A percentile compares a stretch with the other conserved stretches of the same genome.
phyloP scores from a whole-genome alignment of 2,797 vertebrate species.

The Simalia tracyae region DNA sequence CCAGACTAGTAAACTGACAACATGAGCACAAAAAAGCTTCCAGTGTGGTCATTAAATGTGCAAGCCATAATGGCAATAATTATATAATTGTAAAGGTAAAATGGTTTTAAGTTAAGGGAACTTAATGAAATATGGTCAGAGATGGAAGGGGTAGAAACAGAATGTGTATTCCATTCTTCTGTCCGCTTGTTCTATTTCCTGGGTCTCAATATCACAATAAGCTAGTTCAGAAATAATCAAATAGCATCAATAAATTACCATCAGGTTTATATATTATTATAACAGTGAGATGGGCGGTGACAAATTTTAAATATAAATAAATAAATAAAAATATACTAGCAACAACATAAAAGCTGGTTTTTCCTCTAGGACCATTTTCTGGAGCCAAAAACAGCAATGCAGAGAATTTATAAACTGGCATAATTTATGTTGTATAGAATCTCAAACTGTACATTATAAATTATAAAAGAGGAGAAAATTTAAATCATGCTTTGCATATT shows the following conservation, averaged over 20 bases:
- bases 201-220: neutral
- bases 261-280: neutral
- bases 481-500: neutral
- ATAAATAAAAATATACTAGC: neutral
- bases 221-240: neutral
- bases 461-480: neutral
- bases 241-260: neutral
- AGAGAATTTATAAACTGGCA: neutral
- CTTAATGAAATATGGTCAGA: too few relatives aligned
- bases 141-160: too few relatives aligned
- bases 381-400: neutral
- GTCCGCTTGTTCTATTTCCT: neutral
- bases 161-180: neutral
- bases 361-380: neutral
- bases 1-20: neutral
- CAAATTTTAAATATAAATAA: too few relatives aligned
- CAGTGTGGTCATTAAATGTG: neutral
- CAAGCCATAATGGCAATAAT: neutral
- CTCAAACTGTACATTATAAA: neutral
- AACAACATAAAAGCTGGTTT: neutral
- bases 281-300: too few relatives aligned
- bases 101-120: neutral
- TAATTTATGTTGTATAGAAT: neutral
- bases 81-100: neutral
- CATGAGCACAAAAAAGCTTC: neutral